Evolutionary conservation across 2,797 vertebrate species (phyloP), one percentile per base, ranked within the genome.

Genomic region (Eupleurogrammus muticus): DNA sequence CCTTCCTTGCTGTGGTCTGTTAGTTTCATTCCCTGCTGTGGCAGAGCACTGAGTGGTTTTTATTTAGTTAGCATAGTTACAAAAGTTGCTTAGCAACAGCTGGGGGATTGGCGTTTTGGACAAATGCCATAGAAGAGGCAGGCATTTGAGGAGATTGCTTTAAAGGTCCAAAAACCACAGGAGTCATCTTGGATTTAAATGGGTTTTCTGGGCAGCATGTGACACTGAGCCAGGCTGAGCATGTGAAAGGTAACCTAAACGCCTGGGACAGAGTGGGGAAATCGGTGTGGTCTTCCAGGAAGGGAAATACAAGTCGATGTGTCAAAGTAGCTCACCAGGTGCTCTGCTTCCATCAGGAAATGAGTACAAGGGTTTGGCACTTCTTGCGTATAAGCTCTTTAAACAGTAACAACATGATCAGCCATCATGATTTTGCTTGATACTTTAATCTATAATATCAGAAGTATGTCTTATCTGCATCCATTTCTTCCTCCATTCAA

Each of bases 221-320:
- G 46, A 46, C 9, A 24, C 19, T 19, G 19, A 70, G 60, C 16
- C 14, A 11, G 40, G 20, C 40, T 13, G 19, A 57, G 32, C 73
- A 57, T 2, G 47, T 70, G 73, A 77, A 44, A 20, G 34, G 76
- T 71, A 70, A 82, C 71, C 20, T 0, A 2, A 83, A 78, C 16
- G 2, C 20, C 17, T 16, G 3, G 35, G 50, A 54, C 52, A 12
- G 52, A 72, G 77, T 86, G 66, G 19, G 80, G 80, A 80, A 86
- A 84, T 36, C 8, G 19, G 35, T 38, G 21, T 35, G 34, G 38
- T 21, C 50, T 81, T 84, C 67, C 54, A 64, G 54, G 77, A 84
- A 80, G 52, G 66, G 87, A 81, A 84, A 87, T 35, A 28, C 13
- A 55, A 84, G 79, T 69, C 19, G 0, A 2, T 2, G 46, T 2